Conservation (phyloP, 2,113 vertebrate genomes). For the Phaethornis superciliosus region DNA sequence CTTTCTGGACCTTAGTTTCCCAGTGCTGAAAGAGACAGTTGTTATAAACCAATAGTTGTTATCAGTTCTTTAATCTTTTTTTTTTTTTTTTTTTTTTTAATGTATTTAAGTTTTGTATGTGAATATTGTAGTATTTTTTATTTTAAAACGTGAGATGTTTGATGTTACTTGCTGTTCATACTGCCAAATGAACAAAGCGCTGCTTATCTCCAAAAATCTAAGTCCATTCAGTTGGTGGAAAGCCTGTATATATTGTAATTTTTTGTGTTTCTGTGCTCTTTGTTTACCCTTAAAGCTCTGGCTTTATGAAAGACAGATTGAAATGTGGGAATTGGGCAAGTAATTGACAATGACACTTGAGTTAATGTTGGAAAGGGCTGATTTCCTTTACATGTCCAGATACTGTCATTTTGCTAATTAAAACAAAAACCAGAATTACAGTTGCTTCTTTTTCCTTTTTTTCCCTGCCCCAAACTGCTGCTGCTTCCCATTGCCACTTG, state of each 20-base stretch:
- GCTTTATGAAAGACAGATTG: background rate
- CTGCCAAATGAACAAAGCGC: slow-evolving; percentile 20
- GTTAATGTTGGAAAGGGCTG: slow-evolving; percentile 29
- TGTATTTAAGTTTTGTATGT: slow-evolving; percentile 64
- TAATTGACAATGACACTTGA: background rate
- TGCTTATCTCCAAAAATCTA: slow-evolving; percentile 29
- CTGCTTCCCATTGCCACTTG: accelerated
- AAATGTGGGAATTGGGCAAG: background rate
- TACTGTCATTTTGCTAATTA: slow-evolving; percentile 45
- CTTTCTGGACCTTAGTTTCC: slow-evolving; percentile 9
- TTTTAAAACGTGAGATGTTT: slow-evolving; percentile 41
- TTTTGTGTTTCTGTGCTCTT: slow-evolving; percentile 10
- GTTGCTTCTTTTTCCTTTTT: background rate
- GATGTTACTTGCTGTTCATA: background rate
- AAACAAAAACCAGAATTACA: background rate
- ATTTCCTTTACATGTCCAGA: slow-evolving; percentile 19
- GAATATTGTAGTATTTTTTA: slow-evolving; percentile 62
- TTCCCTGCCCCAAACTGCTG: background rate
- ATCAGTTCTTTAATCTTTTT: slow-evolving; percentile 9
- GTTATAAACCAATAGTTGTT: slow-evolving; percentile 6
- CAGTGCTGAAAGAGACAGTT: slow-evolving; percentile 17
- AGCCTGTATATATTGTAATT: background rate
- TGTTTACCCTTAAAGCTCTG: slow-evolving; percentile 37
- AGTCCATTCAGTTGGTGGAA: background rate
- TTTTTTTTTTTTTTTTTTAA: background rate